Evolutionary conservation across 2,113 vertebrate genomes (phyloP).

Genomic region (Colossoma macropomum): DNA sequence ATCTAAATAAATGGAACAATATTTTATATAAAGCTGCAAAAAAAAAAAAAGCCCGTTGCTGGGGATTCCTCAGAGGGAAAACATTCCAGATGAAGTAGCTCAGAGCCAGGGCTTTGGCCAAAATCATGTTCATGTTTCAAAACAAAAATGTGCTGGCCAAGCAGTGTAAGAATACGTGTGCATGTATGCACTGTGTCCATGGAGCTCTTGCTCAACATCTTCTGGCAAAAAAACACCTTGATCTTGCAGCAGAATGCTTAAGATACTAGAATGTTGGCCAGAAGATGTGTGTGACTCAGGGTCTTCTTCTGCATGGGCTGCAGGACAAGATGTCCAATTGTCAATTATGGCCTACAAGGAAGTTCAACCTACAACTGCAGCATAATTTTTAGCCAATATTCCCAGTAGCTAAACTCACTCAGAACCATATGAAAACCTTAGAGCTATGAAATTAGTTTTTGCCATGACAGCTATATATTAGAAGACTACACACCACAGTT

Average conservation of each 20-base stretch:
- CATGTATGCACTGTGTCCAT: conserved; percentile 23
- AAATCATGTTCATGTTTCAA: conserved; percentile 54
- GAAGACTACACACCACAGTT: not conserved
- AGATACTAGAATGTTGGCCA: conserved; percentile 1
- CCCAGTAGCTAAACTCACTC: not conserved
- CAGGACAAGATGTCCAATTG: not conserved
- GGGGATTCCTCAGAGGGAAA: conserved; percentile 48
- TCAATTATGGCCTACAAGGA: not conserved
- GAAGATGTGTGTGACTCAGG: not conserved
- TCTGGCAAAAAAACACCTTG: conserved; percentile 19
- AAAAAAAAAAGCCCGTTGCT: conserved; percentile 47
- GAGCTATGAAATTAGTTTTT: not conserved
- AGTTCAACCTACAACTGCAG: not conserved
- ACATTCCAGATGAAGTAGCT: conserved; percentile 58
- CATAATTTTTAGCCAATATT: not conserved
- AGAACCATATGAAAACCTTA: not conserved
- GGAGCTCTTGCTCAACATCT: conserved; percentile 43
- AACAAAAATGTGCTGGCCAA: conserved; percentile 59
- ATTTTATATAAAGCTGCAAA: conserved; percentile 51
- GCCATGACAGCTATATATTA: not conserved
- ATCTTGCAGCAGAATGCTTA: conserved; percentile 17
- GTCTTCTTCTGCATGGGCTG: not conserved
- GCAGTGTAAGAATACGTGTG: conserved; percentile 42
- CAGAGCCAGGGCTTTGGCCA: conserved; percentile 45
- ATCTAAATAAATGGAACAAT: conserved; percentile 56